Percentiles rank a stretch among this genome's conserved stretches.
phyloP scores from a whole-genome alignment of 2,888 invertebrate genomes.

The Chymomyza procnemis region DNA sequence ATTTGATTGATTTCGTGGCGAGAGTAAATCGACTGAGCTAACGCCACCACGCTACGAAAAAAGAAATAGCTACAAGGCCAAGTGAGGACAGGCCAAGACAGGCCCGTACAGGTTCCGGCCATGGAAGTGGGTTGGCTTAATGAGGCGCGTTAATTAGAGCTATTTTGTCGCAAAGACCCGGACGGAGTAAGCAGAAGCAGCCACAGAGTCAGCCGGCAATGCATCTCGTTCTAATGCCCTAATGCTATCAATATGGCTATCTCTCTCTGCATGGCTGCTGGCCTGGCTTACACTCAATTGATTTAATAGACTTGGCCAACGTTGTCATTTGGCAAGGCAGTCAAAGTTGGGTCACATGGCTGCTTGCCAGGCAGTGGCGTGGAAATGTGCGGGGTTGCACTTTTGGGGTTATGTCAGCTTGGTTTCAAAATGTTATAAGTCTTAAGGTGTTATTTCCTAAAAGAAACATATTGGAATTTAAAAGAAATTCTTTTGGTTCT shows the following conservation, averaged over 20 bases:
- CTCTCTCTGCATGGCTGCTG: neutral
- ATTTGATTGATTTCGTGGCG: neutral
- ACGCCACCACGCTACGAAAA: neutral
- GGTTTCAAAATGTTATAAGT: no score
- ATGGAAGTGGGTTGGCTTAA: conserved; percentile 43
- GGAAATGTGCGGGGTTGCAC: no score
- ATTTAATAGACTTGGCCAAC: conserved; percentile 54
- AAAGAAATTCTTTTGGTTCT: no score
- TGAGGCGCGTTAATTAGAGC: conserved; percentile 66
- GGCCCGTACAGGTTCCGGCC: neutral
- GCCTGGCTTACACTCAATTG: conserved; percentile 64
- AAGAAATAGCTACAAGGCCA: neutral
- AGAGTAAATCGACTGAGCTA: neutral
- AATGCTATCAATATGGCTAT: neutral
- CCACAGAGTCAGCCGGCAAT: neutral
- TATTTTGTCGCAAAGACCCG: conserved; percentile 35
- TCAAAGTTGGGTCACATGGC: neutral
- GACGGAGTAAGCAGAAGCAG: neutral
- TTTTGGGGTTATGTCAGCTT: no score
- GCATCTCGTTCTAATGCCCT: neutral
- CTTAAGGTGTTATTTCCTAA: no score
- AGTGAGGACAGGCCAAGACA: conserved; percentile 1
- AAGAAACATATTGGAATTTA: no score
- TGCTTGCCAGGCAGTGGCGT: neutral
- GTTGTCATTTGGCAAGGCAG: conserved; percentile 19